Conservation (phyloP, 2,113 vertebrate species). For the Pedionomus torquatus region DNA sequence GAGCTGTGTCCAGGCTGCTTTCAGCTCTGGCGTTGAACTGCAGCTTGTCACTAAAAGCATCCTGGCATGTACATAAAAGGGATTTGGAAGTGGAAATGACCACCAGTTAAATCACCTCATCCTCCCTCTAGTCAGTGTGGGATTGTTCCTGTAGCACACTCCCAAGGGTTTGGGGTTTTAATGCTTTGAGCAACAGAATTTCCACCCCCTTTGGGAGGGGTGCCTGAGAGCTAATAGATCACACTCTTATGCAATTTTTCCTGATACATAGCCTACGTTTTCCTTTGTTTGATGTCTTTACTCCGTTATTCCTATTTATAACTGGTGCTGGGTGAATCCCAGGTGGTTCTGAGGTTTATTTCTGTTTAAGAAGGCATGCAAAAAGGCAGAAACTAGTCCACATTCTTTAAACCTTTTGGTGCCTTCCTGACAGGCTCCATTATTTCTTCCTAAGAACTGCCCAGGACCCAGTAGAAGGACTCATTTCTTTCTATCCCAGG, state of each 20-base stretch:
- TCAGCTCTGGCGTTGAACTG: neutral
- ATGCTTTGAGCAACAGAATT: conserved; percentile 38
- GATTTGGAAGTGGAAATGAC: conserved; percentile 52
- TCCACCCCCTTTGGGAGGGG: conserved; percentile 18
- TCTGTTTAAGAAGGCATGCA: conserved; percentile 42
- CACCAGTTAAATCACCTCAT: conserved; percentile 50
- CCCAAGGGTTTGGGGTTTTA: conserved; percentile 14
- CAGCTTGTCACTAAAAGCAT: conserved; percentile 31
- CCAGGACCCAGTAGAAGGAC: neutral
- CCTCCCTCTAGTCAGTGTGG: neutral
- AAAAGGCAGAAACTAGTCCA: neutral
- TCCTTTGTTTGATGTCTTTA: conserved; percentile 49
- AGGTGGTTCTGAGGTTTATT: conserved; percentile 47
- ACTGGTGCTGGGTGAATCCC: conserved; percentile 31
- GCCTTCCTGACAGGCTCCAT: neutral
- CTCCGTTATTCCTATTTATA: conserved; percentile 10
- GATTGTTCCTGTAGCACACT: neutral
- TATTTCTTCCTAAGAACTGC: neutral
- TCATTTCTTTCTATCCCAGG: neutral
- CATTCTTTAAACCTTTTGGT: conserved; percentile 14
- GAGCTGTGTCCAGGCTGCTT: neutral
- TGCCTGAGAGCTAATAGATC: conserved; percentile 12
- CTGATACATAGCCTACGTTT: conserved; percentile 58
- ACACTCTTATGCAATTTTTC: conserved; percentile 37
- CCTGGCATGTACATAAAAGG: conserved; percentile 44